Evolutionary conservation across 2,797 vertebrate species (phyloP), one percentile per base, ranked within the genome.

Genomic region (Acanthornis magna): DNA sequence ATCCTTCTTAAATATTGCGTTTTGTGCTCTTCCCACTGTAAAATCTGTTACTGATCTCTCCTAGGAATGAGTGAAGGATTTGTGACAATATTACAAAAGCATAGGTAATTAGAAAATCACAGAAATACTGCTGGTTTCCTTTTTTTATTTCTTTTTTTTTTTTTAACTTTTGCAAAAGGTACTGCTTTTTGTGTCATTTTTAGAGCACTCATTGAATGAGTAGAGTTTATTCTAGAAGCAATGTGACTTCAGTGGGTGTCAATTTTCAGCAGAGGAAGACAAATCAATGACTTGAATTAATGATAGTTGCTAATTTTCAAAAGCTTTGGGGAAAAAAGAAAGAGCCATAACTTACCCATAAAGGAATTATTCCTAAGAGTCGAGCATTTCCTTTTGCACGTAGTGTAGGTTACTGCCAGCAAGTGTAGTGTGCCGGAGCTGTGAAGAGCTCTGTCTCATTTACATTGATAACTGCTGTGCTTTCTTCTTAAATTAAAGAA

Each of bases 1-100:
- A 92, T 93, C 89, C 92, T 85, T 92, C 92, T 93, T 96, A 88
- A 93, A 96, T 94, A 95, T 82, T 88, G 42, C 3, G 0, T 91
- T 93, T 92, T 96, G 48, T 84, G 34, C 45, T 76, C 71, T 91
- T 94, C 61, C 67, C 34, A 29, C 66, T 63, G 34, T 91, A 92
- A 93, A 93, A 86, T 38, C 73, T 86, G 62, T 74, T 84, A 80
- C 58, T 78, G 82, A 91, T 85, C 58, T 91, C 58, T 84, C 42
- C 38, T n/a, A 77, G 79, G 74, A 95, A 74, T 36, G 51, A 73
- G 48, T 57, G 71, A 88, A 89, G 79, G 66, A 85, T 93, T 96
- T 95, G 60, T 88, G 73, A 86, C 72, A 85, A 72, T 71, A 88
- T 84, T 83, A 74, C 42, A 88, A 93, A 93, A 92, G n/a, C 61